These are phyloP conservation scores for Menidia beryllina DNA, from an alignment of 2,113 vertebrate genomes.

Conservation along the genomic window DNA sequence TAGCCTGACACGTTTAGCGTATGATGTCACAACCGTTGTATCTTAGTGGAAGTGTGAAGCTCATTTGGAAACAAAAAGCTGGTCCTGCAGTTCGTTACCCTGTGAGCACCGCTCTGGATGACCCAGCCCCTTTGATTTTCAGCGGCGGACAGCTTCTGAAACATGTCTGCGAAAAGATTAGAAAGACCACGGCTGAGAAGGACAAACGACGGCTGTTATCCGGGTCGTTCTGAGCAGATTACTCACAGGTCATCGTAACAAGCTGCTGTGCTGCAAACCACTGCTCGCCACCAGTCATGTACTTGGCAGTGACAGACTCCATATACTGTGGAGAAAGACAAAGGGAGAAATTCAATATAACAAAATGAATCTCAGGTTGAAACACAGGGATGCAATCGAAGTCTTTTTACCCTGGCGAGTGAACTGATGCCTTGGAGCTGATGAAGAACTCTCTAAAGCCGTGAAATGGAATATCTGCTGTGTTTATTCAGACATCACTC, in stretches of 20 bases:
- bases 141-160: constrained; percentile 87
- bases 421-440: constrained; percentile 76
- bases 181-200: neutral
- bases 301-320: constrained; percentile 82
- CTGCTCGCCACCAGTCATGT: constrained; percentile 81
- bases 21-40: no score
- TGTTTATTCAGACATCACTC: neutral
- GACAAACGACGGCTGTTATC: neutral
- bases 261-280: constrained; percentile 83
- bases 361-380: neutral
- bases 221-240: neutral
- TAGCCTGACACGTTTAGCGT: no score
- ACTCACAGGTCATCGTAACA: constrained; percentile 89
- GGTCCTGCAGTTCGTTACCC: constrained; percentile 66
- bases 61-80: no score
- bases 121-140: constrained; percentile 86
- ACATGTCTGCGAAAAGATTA: constrained; percentile 82
- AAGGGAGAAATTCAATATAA: neutral
- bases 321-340: constrained; percentile 78
- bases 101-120: constrained; percentile 84
- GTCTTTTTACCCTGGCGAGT: constrained; percentile 77
- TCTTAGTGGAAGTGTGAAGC: no score
- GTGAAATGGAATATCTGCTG: neutral
- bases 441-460: constrained; percentile 75
- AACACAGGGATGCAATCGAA: neutral